Evolutionary conservation across 30 jellyfish, hydroid and myxozoan species (phyloP), one percentile per base, ranked within the genome.

Genomic region (Rhopilema esculentum): DNA sequence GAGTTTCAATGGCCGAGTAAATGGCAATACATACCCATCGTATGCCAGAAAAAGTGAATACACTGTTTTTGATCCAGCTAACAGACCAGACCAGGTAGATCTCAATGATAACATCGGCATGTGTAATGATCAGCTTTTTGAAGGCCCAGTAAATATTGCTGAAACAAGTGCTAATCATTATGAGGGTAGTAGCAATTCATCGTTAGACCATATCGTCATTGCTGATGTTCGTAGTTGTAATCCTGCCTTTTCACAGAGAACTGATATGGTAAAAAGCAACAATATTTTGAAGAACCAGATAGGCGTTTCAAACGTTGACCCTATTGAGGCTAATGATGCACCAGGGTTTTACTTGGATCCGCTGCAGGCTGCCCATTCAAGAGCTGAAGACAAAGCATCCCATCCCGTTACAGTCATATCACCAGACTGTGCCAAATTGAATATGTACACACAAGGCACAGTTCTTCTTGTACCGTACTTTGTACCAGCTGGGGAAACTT

Each of bases 151-250:
- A 8, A 66, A 66, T 72, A 32, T 63, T 12, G 27, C 73, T 8
- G 83, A 66, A 19, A 72, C 49, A 24, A 63, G 22, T 31, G 75
- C 17, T 15, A 49, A 75, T 24, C 12, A 6, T 12, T 33, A 31
- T 1, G 26, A 9, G 48, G 22, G 31, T 23, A 81, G 63, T 66
- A 22, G 24, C 28, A 18, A 30, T 31, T 72, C 86, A 20, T 31
- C 84, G 9, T 75, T 84, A 12, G 93, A 84, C 33, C 51, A 49
- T 52, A 84, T 84, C 30, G 67, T 63, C 20, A 84, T 84, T 7
- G 93, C 93, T n/a, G 93, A 84, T 27, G 93, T 84, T 9, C 87
- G 93, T 19, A 84, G 93, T 22, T 71, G 75, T 30, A 78, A 84
- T 50, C 93, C 93, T 26, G 64, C 87, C 0, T 52, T 84, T 33